Evolutionary conservation across 2,888 invertebrate species (phyloP).

Genomic region (Cheilosia scutellata): DNA sequence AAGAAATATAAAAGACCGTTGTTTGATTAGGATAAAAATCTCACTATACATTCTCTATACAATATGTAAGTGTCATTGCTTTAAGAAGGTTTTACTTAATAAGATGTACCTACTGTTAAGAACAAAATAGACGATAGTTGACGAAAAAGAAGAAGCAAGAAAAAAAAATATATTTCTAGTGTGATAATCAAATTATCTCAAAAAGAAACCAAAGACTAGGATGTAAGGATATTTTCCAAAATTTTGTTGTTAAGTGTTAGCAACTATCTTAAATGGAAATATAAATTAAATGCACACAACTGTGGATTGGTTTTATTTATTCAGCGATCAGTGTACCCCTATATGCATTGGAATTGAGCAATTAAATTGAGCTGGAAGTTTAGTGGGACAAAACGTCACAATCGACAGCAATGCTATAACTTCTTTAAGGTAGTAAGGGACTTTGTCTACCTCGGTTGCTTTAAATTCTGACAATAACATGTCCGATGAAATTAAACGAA

Average conservation of each 20-base stretch:
- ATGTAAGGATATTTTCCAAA: slow-evolving; percentile 42
- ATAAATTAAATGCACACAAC: slow-evolving; percentile 20
- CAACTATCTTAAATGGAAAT: slow-evolving; percentile 17
- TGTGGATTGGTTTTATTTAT: background rate
- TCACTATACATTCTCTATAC: slow-evolving; percentile 44
- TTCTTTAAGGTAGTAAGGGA: no score
- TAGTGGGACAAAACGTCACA: no score
- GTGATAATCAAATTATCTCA: slow-evolving; percentile 61
- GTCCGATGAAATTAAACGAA: no score
- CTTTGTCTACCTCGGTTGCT: no score
- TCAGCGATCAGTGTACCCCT: no score
- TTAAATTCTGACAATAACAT: no score
- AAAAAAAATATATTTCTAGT: slow-evolving; percentile 11
- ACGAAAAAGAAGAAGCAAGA: background rate
- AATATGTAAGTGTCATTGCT: slow-evolving; percentile 22
- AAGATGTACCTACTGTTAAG: slow-evolving; percentile 17
- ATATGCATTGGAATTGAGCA: no score
- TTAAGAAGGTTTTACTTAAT: slow-evolving; percentile 12
- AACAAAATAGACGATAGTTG: slow-evolving; percentile 4
- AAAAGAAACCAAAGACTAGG: slow-evolving; percentile 67
- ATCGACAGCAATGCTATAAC: no score
- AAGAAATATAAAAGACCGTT: slow-evolving; percentile 56
- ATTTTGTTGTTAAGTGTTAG: slow-evolving; percentile 32
- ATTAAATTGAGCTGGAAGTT: no score
- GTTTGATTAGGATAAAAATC: slow-evolving; percentile 13